Evolutionary conservation across 2,888 invertebrate species (phyloP).

Genomic region (Conomelus anceps): DNA sequence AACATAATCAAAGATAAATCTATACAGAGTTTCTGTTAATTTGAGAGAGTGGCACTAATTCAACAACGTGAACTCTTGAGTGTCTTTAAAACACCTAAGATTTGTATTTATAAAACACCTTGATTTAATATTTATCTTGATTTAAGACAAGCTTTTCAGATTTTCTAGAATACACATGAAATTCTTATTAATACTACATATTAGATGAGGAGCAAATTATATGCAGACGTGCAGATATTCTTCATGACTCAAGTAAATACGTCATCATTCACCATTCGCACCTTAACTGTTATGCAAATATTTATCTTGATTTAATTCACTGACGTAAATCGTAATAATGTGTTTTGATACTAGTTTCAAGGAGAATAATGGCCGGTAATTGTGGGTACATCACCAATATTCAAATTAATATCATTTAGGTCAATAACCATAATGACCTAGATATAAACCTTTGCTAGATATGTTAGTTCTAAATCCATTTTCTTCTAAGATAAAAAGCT

Average conservation of each 20-base stretch:
- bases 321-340: not conserved
- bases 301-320: not conserved
- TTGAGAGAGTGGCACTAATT: too few species aligned
- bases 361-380: not conserved
- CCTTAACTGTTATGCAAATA: not conserved
- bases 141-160: not conserved
- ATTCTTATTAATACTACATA: not conserved
- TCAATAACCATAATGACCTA: not conserved
- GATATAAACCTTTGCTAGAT: not conserved
- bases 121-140: too few species aligned
- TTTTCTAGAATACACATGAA: not conserved
- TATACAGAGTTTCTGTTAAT: too few species aligned
- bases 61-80: too few species aligned
- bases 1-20: too few species aligned
- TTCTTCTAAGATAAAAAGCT: not conserved
- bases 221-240: not conserved
- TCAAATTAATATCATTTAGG: not conserved
- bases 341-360: not conserved
- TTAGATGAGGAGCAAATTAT: not conserved
- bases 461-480: not conserved
- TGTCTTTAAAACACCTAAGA: too few species aligned
- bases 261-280: not conserved
- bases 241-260: not conserved
- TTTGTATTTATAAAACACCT: too few species aligned
- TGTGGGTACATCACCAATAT: not conserved